phyloP scores from a whole-genome alignment of 2,888 invertebrate species.

The Scaptomyza flava region DNA sequence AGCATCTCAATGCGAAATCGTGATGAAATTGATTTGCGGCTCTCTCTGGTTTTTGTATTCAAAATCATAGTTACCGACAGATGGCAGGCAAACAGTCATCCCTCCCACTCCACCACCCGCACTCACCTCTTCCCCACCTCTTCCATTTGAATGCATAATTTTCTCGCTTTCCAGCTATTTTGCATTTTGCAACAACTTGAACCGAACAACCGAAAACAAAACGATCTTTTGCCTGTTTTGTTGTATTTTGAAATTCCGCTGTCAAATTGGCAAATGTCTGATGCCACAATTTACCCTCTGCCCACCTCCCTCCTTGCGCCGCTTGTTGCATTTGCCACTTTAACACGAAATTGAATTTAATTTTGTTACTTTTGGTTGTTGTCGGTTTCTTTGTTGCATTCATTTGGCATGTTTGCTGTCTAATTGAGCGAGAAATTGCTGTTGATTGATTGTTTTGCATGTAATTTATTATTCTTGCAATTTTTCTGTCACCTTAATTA shows the following conservation, averaged over 20 bases:
- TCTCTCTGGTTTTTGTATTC: conserved; percentile 48
- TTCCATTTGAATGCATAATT: conserved; percentile 45
- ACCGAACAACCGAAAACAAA: conserved; percentile 25
- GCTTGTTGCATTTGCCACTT: conserved; percentile 62
- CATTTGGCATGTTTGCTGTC: conserved; percentile 78
- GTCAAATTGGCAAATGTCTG: conserved; percentile 71
- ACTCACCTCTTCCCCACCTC: not conserved
- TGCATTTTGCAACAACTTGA: conserved; percentile 57
- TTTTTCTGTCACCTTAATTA: conserved; percentile 26
- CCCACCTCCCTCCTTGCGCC: not conserved
- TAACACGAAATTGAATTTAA: conserved; percentile 78
- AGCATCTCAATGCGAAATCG: conserved; percentile 78
- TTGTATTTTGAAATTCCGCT: conserved; percentile 65
- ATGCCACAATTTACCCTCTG: conserved; percentile 7
- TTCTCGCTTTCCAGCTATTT: conserved; percentile 75
- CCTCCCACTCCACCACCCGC: not conserved
- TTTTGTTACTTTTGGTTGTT: conserved; percentile 53
- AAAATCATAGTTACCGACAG: conserved; percentile 66
- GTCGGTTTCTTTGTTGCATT: conserved; percentile 43
- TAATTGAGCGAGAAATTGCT: conserved; percentile 84
- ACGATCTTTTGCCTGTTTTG: conserved; percentile 66
- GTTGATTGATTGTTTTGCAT: conserved; percentile 83
- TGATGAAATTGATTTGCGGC: conserved; percentile 81
- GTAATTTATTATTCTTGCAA: conserved; percentile 60
- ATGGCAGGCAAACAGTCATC: conserved; percentile 25